phyloP scores from a whole-genome alignment of 2,888 invertebrate species.

The Zelleria hepariella region DNA sequence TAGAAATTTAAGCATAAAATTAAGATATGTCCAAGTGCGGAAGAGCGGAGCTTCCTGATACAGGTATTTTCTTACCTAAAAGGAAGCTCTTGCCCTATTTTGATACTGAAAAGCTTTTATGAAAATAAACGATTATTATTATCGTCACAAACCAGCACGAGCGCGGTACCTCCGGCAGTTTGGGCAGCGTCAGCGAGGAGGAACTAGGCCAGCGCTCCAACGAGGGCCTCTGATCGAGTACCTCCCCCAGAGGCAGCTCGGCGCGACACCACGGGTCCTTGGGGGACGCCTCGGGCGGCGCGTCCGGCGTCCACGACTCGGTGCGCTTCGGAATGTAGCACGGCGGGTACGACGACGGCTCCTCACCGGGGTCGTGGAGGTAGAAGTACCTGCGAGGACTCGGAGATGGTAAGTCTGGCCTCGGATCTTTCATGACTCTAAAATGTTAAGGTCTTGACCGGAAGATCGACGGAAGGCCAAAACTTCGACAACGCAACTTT shows the following conservation, averaged over 20 bases:
- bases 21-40: too few species aligned
- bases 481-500: too few species aligned
- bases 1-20: too few species aligned
- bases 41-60: too few species aligned
- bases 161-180: constrained; percentile 41
- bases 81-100: too few species aligned
- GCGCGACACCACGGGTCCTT: constrained; percentile 47
- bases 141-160: constrained; percentile 60
- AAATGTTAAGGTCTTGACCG: too few species aligned
- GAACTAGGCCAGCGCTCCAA: constrained; percentile 27
- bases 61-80: too few species aligned
- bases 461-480: too few species aligned
- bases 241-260: constrained; percentile 37
- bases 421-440: too few species aligned
- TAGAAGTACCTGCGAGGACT: constrained; percentile 46
- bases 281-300: constrained; percentile 45
- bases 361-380: constrained; percentile 62
- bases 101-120: too few species aligned
- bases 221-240: constrained; percentile 25
- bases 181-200: constrained; percentile 35
- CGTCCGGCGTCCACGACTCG: constrained; percentile 54
- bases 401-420: not conserved
- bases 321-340: constrained; percentile 48
- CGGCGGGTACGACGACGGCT: constrained; percentile 44
- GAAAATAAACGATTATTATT: too few species aligned